Conservation (phyloP, 1,140 invertebrate species). For the Diploscapter pachys region DNA sequence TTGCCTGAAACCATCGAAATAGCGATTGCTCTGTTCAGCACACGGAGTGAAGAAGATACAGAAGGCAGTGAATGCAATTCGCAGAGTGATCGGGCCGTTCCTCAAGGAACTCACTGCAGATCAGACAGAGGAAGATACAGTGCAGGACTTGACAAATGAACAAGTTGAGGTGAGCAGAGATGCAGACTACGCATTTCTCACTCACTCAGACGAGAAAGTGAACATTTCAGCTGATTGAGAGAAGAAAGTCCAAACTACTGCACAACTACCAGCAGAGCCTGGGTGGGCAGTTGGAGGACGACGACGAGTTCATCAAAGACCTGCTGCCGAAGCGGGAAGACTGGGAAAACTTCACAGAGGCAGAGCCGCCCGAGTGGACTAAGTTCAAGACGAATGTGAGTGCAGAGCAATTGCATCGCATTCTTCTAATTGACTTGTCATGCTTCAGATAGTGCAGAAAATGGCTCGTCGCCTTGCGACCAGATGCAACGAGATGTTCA, state of each 20-base stretch:
- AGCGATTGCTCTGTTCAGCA: background rate
- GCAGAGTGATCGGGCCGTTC: constrained; percentile 20
- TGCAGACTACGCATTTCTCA: background rate
- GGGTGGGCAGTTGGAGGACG: background rate
- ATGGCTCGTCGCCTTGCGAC: constrained; percentile 11
- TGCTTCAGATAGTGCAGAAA: background rate
- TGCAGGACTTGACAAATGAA: constrained; percentile 16
- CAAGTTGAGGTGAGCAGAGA: constrained; percentile 4
- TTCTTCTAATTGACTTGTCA: too few species aligned
- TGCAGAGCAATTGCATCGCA: too few species aligned
- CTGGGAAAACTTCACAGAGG: constrained; percentile 12
- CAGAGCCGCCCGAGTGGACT: constrained; percentile 11
- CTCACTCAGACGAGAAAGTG: background rate
- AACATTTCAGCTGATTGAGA: constrained; percentile 1
- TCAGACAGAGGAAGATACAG: constrained; percentile 12
- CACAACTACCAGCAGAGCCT: background rate
- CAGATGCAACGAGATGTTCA: constrained; percentile 27
- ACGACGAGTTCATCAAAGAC: constrained; percentile 19
- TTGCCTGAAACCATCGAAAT: background rate
- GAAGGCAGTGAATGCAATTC: background rate
- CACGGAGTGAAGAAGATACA: constrained; percentile 18
- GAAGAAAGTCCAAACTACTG: constrained; percentile 6
- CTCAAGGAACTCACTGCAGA: constrained; percentile 10
- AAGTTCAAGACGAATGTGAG: constrained; percentile 23
- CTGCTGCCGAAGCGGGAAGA: background rate